Percentiles rank a stretch among this genome's conserved stretches.
Evolutionary conservation across 2,797 vertebrate genomes (phyloP).

Genomic region (Psittacula echo): DNA sequence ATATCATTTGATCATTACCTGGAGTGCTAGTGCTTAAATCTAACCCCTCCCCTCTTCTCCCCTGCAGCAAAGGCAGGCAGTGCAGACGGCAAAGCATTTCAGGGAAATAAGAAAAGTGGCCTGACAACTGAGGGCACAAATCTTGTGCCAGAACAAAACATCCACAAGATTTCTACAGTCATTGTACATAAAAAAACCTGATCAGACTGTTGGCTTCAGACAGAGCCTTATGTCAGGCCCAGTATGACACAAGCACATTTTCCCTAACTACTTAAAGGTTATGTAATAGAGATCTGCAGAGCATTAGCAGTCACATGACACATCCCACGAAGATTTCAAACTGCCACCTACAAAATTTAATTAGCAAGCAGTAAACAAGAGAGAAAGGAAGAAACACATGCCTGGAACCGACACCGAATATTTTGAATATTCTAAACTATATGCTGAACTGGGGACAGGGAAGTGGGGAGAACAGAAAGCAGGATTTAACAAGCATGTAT

Average conservation of each 20-base stretch:
- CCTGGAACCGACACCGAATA: background rate
- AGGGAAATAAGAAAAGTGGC: background rate
- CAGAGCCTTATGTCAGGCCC: slow-evolving; percentile 55
- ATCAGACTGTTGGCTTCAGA: slow-evolving; percentile 40
- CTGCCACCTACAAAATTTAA: slow-evolving; percentile 62
- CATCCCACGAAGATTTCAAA: slow-evolving; percentile 54
- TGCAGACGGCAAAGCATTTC: background rate
- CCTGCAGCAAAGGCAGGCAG: background rate
- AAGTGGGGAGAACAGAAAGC: background rate
- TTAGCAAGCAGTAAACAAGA: slow-evolving; percentile 59
- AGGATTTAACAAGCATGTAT: background rate
- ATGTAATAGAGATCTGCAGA: slow-evolving; percentile 76
- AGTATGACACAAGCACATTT: slow-evolving; percentile 66
- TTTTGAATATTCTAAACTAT: background rate
- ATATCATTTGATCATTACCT: background rate
- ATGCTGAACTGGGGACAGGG: background rate
- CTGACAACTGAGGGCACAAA: background rate
- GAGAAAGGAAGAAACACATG: background rate
- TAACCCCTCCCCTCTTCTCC: background rate
- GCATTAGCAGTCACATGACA: slow-evolving; percentile 72
- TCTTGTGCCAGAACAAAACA: slow-evolving; percentile 34
- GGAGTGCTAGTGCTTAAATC: background rate
- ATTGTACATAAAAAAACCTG: background rate
- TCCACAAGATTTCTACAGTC: slow-evolving; percentile 45
- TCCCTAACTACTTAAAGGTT: slow-evolving; percentile 72